These are phyloP conservation scores for Palaemon carinicauda DNA, from an alignment of 1,140 invertebrate species.

Conservation along the genomic window DNA sequence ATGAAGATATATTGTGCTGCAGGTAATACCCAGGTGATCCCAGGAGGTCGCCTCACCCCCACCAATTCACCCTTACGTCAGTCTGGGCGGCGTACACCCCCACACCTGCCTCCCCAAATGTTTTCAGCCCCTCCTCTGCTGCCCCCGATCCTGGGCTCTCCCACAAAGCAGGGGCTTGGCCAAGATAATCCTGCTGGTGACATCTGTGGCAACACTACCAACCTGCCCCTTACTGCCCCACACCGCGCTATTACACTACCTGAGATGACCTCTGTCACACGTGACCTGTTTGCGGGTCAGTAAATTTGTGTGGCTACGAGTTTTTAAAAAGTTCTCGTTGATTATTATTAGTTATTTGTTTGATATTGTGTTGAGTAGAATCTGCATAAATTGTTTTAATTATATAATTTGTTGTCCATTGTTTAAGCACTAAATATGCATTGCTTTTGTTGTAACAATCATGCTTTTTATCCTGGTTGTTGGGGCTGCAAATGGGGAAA, in stretches of 20 bases:
- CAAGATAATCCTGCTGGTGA: constrained; percentile 56
- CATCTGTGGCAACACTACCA: constrained; percentile 57
- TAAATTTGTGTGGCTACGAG: neutral
- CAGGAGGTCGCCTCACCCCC: constrained; percentile 56
- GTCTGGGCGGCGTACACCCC: constrained; percentile 57
- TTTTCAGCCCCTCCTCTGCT: constrained; percentile 63
- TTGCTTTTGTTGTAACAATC: too few species aligned
- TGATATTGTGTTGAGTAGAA: too few species aligned
- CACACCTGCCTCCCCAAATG: constrained; percentile 38
- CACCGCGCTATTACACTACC: constrained; percentile 54
- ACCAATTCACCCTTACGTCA: constrained; percentile 57
- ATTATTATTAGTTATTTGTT: constrained; percentile 1
- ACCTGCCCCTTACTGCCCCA: constrained; percentile 38
- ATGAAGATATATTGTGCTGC: constrained; percentile 77
- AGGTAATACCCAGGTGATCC: constrained; percentile 67
- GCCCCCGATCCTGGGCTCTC: constrained; percentile 71
- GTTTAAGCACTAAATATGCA: too few species aligned
- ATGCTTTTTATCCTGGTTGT: too few species aligned
- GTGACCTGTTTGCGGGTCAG: constrained; percentile 58
- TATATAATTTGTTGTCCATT: too few species aligned
- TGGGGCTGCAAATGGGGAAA: too few species aligned
- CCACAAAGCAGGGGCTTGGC: constrained; percentile 64
- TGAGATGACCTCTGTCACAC: constrained; percentile 57
- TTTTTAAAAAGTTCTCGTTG: neutral
- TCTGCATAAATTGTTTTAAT: too few species aligned